A percentile compares a stretch with the other conserved stretches of the same genome.
Evolutionary conservation across 2,113 vertebrate genomes (phyloP).

Genomic region (Cavia aperea): DNA sequence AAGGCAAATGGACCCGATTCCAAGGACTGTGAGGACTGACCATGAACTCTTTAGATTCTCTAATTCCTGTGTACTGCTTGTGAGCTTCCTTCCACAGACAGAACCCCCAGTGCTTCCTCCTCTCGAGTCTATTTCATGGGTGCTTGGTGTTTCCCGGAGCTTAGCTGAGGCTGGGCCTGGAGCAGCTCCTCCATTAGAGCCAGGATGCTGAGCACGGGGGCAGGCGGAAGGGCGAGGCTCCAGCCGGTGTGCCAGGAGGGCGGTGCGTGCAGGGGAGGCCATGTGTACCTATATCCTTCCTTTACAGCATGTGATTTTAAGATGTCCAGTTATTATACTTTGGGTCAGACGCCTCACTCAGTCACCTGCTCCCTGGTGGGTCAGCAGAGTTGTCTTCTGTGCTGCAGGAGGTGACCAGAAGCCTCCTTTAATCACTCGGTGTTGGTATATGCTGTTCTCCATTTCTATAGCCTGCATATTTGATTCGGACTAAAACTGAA

Average conservation of each 20-base stretch:
- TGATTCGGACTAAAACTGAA: conserved; percentile 51
- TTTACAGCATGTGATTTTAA: neutral
- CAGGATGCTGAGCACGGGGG: too few species aligned
- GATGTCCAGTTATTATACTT: conserved; percentile 62
- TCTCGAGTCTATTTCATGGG: too few species aligned
- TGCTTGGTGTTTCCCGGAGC: too few species aligned
- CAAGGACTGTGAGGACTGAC: neutral
- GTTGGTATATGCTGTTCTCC: conserved; percentile 30
- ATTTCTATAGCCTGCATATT: conserved; percentile 41
- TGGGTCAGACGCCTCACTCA: conserved; percentile 41
- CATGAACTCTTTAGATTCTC: neutral
- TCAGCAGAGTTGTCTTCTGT: neutral
- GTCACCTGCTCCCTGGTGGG: neutral
- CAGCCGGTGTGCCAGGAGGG: too few species aligned
- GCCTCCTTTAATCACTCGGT: conserved; percentile 34
- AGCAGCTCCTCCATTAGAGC: too few species aligned
- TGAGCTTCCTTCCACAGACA: neutral
- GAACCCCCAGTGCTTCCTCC: too few species aligned
- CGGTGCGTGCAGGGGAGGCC: too few species aligned
- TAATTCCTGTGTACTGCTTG: neutral
- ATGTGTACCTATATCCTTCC: too few species aligned
- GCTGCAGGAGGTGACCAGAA: conserved; percentile 23
- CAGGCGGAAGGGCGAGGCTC: too few species aligned
- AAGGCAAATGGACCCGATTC: neutral
- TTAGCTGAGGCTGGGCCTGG: too few species aligned